Base-by-base conservation (phyloP, 2,113 vertebrate genomes). In the Corydoras maculifer region DNA sequence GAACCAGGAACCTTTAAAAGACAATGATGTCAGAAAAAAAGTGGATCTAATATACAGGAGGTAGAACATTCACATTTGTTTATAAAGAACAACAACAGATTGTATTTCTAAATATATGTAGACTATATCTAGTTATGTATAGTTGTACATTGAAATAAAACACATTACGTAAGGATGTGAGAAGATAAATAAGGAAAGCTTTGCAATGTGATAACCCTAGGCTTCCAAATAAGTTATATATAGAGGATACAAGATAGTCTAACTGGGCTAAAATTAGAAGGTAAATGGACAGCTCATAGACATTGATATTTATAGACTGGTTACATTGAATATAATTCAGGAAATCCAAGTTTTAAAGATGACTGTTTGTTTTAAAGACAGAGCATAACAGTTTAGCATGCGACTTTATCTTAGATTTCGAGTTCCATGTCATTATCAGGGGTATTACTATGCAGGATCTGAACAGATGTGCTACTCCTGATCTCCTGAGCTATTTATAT, bases 1-100 rank as follows among this genome's bases (percentile, higher is more conserved):
- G 92, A 92, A 94, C 80, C 94, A 92, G 93, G 92, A 91, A 70
- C 89, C 93, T 68, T 91, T 94, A 69, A 90, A 91, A 81, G 93
- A 92, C 84, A 92, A 93, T 60, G 92, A 65, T 92, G 93, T 77
- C 90, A 94, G 69, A 90, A 91, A 69, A 89, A 93, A 76, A 89
- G 93, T 80, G 91, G 92, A 70, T 87, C 94, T 58, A 93, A 91
- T 77, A 89, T 91, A 59, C 90, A 89, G 79, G 92, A 93, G 88
- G 92, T 94, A 82, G 31, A 55, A 62, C 12, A 51, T 43, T 2
- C 8, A 54, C 35, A 62, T 14, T 9, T 6, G 43, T 49, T 32
- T 9, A 61, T n/a, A 53, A 31, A 49, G 12, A 51, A 53, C 9
- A 61, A 15, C 12, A n/a, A 3, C 50, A 15, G 29, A 15, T 9